A percentile compares a stretch with the other conserved stretches of the same genome.
phyloP scores from a whole-genome alignment of 2,888 invertebrate genomes.

The Sepiola atlantica region DNA sequence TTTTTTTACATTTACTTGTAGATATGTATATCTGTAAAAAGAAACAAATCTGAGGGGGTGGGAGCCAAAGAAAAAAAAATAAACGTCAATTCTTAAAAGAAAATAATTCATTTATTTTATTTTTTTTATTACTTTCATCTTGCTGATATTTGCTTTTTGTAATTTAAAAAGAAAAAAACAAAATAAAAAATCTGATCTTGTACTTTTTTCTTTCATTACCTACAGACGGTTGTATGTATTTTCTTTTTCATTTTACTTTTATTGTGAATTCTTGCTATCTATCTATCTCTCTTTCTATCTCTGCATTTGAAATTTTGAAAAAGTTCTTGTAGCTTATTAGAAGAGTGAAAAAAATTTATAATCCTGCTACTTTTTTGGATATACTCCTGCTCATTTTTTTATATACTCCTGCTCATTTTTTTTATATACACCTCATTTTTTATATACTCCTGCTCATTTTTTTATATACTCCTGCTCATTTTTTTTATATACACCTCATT shows the following conservation, averaged over 20 bases:
- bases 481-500: not conserved
- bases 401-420: too few species aligned
- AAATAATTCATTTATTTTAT: not conserved
- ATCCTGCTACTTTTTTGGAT: not conserved
- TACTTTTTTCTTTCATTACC: not conserved
- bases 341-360: not conserved
- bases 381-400: not conserved
- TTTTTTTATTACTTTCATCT: not conserved
- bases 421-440: not conserved
- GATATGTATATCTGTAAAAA: not conserved
- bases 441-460: not conserved
- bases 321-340: not conserved
- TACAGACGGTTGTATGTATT: conserved; percentile 44
- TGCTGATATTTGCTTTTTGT: not conserved
- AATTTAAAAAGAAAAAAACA: not conserved
- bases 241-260: conserved; percentile 6
- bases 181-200: not conserved
- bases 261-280: not conserved
- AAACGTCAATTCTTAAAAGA: not conserved
- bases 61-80: not conserved
- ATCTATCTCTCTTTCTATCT: not conserved
- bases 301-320: not conserved
- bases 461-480: not conserved
- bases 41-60: too few species aligned
- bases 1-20: not conserved